Base-by-base conservation (phyloP, 2,888 invertebrate genomes). In the Anthophora plumipes region DNA sequence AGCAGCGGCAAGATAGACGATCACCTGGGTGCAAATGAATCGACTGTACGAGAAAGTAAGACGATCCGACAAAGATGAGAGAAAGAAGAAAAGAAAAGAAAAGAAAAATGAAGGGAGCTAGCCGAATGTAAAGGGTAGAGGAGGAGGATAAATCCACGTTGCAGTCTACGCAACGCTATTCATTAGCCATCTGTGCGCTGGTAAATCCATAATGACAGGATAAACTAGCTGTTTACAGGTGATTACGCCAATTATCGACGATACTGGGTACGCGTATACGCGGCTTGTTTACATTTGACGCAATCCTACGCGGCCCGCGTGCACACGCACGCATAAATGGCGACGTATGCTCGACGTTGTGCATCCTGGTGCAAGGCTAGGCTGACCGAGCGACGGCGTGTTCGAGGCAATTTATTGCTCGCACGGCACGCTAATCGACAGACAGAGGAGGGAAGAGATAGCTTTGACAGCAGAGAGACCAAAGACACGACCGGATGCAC, bases 211-310 rank as follows among this genome's bases (percentile, higher is more conserved):
- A 86, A 89, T 80, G 85, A 76, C 84, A 82, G 77, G 80, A 87
- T 87, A 81, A 87, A 84, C 77, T 83, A 79, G 68, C 79, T 84
- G 84, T 84, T 87, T 86, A 75, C 83, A 85, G 69, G 77, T 82
- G 85, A 90, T 90, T 89, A 85, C 75, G 80, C 86, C 84, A 90
- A 90, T 90, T 89, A 89, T 80, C 80, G 77, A 61, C 80, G 77
- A 88, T 82, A 79, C 66, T 68, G 54, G 50, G 57, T n/a, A n/a
- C 76, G 52, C 25, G 52, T 68, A 48, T 68, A 46, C 68, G 31
- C 57, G 57, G 60, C 73, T 60, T 80, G 78, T 82, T 86, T 75
- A 72, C 72, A 54, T 76, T 83, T 72, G 68, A 80, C 73, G 77
- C 68, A 63, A 71, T 75, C 57, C 61, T 72, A 48, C 69, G 77